phyloP scores from a whole-genome alignment of 2,113 vertebrate genomes.

The Daubentonia madagascariensis region DNA sequence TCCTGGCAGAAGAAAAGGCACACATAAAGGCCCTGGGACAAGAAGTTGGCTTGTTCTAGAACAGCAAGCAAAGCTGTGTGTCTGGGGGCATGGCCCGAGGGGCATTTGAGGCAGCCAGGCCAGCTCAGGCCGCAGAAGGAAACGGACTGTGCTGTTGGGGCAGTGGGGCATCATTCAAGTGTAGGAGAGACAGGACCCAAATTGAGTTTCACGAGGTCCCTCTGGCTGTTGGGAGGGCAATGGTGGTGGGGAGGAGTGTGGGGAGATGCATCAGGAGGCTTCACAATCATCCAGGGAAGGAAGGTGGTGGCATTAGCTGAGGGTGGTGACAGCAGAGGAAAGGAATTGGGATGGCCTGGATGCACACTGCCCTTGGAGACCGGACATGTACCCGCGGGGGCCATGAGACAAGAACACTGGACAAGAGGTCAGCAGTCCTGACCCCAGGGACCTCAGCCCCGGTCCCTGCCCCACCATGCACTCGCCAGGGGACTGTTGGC shows the following conservation, averaged over 20 bases:
- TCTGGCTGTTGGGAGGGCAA: not conserved
- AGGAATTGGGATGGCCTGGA: not conserved
- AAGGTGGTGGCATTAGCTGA: not conserved
- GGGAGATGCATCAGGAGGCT: not conserved
- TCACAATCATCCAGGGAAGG: not conserved
- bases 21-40: not conserved
- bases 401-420: not conserved
- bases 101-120: too few species aligned
- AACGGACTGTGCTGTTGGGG: not conserved
- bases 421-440: not conserved
- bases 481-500: not conserved
- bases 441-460: not conserved
- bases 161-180: not conserved
- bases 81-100: not conserved
- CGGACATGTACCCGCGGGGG: fast-evolving
- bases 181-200: not conserved
- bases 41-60: not conserved
- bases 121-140: not conserved
- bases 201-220: not conserved
- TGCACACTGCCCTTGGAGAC: not conserved
- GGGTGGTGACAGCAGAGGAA: not conserved
- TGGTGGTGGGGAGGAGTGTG: too few species aligned
- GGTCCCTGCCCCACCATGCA: fast-evolving
- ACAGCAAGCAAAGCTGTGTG: not conserved
- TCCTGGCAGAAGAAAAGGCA: not conserved